Conservation (phyloP, 2,888 invertebrate species). For the Koerneria pararmatus region DNA sequence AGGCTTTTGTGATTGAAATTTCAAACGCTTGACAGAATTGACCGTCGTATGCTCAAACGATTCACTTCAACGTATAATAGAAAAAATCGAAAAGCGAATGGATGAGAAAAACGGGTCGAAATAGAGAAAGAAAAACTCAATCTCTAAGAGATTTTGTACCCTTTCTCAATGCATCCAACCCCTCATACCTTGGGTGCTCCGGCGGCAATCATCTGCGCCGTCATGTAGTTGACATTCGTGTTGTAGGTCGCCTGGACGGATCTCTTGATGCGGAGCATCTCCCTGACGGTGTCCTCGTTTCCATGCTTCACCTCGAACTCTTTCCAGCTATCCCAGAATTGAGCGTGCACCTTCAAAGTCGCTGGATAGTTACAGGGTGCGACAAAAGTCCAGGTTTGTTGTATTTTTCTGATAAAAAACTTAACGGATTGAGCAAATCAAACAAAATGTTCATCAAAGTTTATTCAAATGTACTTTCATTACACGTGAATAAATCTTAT, state of each 20-base stretch:
- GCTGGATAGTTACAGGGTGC: too few species aligned
- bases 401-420: too few species aligned
- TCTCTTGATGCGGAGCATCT: constrained; percentile 72
- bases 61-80: too few species aligned
- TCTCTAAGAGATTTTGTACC: neutral
- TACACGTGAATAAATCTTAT: too few species aligned
- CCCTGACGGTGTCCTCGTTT: constrained; percentile 97
- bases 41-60: too few species aligned
- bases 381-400: too few species aligned
- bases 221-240: constrained; percentile 98
- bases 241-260: constrained; percentile 73
- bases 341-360: constrained; percentile 75
- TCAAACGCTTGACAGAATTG: too few species aligned
- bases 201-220: constrained; percentile 88
- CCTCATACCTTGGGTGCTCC: constrained; percentile 26
- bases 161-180: constrained; percentile 1
- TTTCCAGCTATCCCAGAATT: constrained; percentile 98
- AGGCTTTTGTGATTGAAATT: too few species aligned
- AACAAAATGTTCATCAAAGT: too few species aligned
- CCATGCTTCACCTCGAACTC: constrained; percentile 98
- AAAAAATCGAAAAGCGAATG: neutral
- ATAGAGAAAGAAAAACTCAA: neutral
- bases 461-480: too few species aligned
- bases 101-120: neutral
- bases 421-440: too few species aligned